Evolutionary conservation across 2,113 vertebrate genomes (phyloP), one percentile per base, ranked within the genome.

Genomic region (Argyrosomus japonicus): DNA sequence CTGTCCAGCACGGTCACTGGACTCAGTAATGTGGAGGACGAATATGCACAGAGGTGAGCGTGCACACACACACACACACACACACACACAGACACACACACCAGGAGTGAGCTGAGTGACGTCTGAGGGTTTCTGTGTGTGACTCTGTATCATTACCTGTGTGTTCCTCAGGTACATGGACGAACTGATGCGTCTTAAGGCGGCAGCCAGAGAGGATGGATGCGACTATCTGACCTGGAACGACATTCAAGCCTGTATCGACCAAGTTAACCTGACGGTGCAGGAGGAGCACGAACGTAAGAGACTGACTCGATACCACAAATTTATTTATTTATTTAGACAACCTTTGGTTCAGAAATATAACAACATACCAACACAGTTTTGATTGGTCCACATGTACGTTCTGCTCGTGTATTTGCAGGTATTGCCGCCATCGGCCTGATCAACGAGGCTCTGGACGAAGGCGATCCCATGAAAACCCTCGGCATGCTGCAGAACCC

Each of bases 401-500:
- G 5, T 8, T 23, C 50, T 57, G 17, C 12, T 17, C 14, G 11
- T 61, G 4, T 64, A 17, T 47, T 1, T 65, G 5, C 87, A 99
- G 98, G 98, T 60, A 99, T 99, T 76, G 96, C 96, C 74, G 98
- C 98, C 23, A 99, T 99, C 45, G 97, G 97, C 15, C 91, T 96
- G 81, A 99, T 99, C 84, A 99, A 99, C 2, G 98, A 99, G 93
- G 97, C 98, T 9, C 90, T 99, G 93, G 97, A 99, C 58, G 97
- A 98, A 77, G 98, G 98, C 0, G 97, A 99, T 25, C 77, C 96
- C 12, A 89, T 75, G 50, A 98, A 96, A 93, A 99, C 97, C 0
- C 90, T 99, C 90, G 94, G 94, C 58, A 96, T 96, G 25, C 90
- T 99, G 73, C 97, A 97, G 91, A 96, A 96, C 67, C 95, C 97